A percentile compares a stretch with the other conserved stretches of the same genome.
phyloP scores from a whole-genome alignment of 2,888 invertebrate species.

The Ernsta delagoae region DNA sequence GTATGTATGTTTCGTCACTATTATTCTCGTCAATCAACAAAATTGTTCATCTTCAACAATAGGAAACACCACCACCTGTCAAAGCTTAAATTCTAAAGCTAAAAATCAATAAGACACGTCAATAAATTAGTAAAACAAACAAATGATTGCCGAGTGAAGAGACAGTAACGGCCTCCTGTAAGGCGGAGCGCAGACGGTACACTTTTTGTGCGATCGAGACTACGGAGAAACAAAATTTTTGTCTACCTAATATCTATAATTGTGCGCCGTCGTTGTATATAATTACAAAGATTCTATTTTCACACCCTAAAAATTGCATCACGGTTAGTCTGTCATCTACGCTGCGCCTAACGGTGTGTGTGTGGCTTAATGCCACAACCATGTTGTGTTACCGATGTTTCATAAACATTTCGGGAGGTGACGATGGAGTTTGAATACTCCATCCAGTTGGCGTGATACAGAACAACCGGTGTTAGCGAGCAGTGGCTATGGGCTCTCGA shows the following conservation, averaged over 20 bases:
- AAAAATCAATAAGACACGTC: conserved; percentile 12
- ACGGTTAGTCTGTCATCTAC: no score
- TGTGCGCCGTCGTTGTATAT: no score
- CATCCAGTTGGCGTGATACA: conserved; percentile 9
- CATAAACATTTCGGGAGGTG: conserved; percentile 16
- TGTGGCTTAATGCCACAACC: no score
- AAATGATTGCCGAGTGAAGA: conserved; percentile 27
- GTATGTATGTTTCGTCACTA: neutral
- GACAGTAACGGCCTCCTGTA: conserved; percentile 24
- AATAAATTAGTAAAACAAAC: conserved; percentile 28
- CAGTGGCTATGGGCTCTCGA: conserved; percentile 16
- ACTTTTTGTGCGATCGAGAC: no score
- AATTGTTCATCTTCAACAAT: neutral
- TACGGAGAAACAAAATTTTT: no score
- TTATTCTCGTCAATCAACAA: neutral
- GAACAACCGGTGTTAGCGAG: neutral
- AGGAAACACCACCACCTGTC: neutral
- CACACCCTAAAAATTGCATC: no score
- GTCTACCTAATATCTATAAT: no score
- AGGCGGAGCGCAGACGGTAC: no score
- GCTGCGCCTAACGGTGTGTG: no score
- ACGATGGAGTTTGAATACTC: conserved; percentile 17
- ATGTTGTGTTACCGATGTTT: neutral
- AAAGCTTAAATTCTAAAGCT: neutral
- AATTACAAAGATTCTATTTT: no score